Evolutionary conservation across 2,113 vertebrate genomes (phyloP), one percentile per base, ranked within the genome.

Genomic region (Halichoeres trimaculatus): DNA sequence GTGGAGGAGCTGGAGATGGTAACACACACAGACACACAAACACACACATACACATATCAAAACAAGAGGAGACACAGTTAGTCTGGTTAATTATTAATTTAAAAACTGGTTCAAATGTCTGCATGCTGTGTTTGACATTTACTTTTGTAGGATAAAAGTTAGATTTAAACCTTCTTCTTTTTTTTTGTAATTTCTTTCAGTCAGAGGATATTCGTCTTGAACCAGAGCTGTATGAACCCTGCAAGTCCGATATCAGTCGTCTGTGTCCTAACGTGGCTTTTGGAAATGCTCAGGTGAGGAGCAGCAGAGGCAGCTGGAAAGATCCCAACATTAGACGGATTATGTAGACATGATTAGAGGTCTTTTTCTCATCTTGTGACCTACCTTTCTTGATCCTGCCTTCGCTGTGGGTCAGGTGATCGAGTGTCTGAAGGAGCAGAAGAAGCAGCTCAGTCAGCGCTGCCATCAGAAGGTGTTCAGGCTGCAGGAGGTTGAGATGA

Each of bases 1-100:
- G 97, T 99, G 17, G 97, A 99, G 83, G 97, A 99, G 80, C 94
- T 99, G 13, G 97, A 98, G 87, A 98, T 99, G 97, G 97, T 99
- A 88, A 48, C 85, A 86, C 58, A 55, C 61, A n/a, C 53, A 20
- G 10, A 58, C 56, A 17, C 38, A 40, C 38, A 36, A 5, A 36
- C 35, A 36, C 35, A 36, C 35, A 36, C 35, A 36, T 9, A 30
- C 30, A 30, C 6, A 30, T 30, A 30, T 30, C 3, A 30, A 30
- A 30, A 30, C 3, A 30, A 30, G 30, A 30, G 30, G 30, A 30
- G 30, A 6, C 30, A 30, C 30, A 30, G 30, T 30, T 30, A 30
- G 30, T 30, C 30, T 30, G 3, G 30, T 30, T 3, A 30, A 30
- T 30, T 4, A 30, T 30, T 30, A 30, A 30, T 30, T 30, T 30